A percentile compares a stretch with the other conserved stretches of the same genome.
Conservation (phyloP, 2,797 vertebrate genomes). For the Dipus sagitta region DNA sequence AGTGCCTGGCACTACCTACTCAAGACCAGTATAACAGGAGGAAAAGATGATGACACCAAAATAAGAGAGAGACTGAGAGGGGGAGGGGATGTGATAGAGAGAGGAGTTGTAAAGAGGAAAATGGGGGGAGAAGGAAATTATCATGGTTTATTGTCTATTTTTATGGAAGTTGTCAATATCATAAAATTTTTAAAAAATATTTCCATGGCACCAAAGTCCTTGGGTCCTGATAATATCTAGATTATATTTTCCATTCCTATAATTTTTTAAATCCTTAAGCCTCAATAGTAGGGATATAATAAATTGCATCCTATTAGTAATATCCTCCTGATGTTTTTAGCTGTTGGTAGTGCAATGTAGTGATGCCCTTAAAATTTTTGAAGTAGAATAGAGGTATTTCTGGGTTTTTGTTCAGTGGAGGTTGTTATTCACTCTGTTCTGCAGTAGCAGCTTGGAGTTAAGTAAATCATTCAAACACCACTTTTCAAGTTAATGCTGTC, state of each 20-base stretch:
- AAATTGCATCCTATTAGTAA: not conserved
- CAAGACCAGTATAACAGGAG: too few species aligned
- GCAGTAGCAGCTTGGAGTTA: constrained; percentile 60
- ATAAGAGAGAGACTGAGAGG: too few species aligned
- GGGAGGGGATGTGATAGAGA: too few species aligned
- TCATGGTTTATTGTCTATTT: too few species aligned
- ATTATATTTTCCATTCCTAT: not conserved
- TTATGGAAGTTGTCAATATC: too few species aligned
- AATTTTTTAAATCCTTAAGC: constrained; percentile 5
- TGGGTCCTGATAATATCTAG: constrained; percentile 9
- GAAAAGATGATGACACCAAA: too few species aligned
- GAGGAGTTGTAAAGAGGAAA: too few species aligned
- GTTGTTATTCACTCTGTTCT: constrained; percentile 46
- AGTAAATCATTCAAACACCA: constrained; percentile 45
- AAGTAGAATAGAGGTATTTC: not conserved
- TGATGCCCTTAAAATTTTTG: constrained; percentile 11
- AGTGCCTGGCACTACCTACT: too few species aligned
- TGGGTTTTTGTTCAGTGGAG: not conserved
- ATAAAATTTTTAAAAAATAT: not conserved
- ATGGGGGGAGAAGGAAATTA: too few species aligned
- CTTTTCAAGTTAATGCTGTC: constrained; percentile 67
- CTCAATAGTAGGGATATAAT: not conserved
- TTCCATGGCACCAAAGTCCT: not conserved
- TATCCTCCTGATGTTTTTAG: not conserved
- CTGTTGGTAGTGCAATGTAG: constrained; percentile 60